Base-by-base conservation (phyloP, 1,140 invertebrate genomes). In the Drosophila mauritiana region DNA sequence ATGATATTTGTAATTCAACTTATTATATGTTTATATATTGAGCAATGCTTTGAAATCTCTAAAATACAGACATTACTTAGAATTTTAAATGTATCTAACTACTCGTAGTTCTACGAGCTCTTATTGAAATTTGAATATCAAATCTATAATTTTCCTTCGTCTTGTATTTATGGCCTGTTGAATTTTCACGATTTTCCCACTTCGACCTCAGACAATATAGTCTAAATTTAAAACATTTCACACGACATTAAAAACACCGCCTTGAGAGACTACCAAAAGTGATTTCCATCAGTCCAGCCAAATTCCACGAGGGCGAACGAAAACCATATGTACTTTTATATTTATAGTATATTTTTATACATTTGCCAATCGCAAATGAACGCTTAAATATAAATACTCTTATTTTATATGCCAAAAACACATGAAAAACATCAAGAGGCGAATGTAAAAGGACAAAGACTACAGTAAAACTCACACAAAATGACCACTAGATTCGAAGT, bases 351-450 rank as follows among this genome's bases (percentile, higher is more conserved):
- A 43, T 49, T 52, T 56, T 36, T 56, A 46, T 67, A 70, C 37
- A 27, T 48, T 57, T 56, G 2, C 36, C 11, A 69, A 68, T 55
- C 17, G 34, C 17, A 25, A 54, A 55, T 45, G 39, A 55, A 54
- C 59, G 25, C 52, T 57, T 46, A 64, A 6, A 49, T 56, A 56
- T n/a, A 69, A 15, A 39, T 57, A 57, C 57, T 48, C 34, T 34
- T 52, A 36, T 7, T 1, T 36, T 39, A 39, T 31, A 39, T 57
- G 22, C 13, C 15, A 31, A 22, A 22, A 39, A 42, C 15, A 65
- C 34, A 34, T 7, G 15, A 73, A 48, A 73, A 22, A 73, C 69
- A 72, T 40, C 45, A 17, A 72, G 54, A 73, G n/a, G 13, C 43
- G 52, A 72, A 58, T 72, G 39, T 31, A 51, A 70, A 70, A 43